Conservation (phyloP, 1,140 invertebrate genomes). For the Aphaenogaster ashmeadi region DNA sequence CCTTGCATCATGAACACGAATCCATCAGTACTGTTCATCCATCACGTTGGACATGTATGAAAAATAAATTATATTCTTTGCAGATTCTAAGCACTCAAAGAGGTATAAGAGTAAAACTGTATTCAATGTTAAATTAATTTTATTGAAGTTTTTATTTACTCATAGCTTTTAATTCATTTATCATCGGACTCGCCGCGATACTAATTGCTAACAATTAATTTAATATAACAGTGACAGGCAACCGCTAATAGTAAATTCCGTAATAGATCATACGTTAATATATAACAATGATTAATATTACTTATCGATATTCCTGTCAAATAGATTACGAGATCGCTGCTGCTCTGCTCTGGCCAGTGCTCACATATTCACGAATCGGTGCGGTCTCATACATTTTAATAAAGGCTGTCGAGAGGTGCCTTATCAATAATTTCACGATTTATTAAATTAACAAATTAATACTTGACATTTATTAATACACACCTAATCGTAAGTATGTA, state of each 20-base stretch:
- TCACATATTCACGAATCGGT: background rate
- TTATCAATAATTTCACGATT: conserved; percentile 18
- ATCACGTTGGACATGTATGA: conserved; percentile 10
- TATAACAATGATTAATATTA: conserved; percentile 38
- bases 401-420: background rate
- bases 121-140: conserved; percentile 1
- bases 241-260: conserved; percentile 9
- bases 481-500: too few species aligned
- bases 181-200: background rate
- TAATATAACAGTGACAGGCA: background rate
- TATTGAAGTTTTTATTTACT: background rate
- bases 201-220: conserved; percentile 38
- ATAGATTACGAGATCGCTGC: conserved; percentile 9
- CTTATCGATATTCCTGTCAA: conserved; percentile 47
- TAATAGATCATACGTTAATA: conserved; percentile 29
- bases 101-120: background rate
- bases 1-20: background rate
- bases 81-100: background rate
- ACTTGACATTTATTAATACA: conserved; percentile 6
- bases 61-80: conserved; percentile 20
- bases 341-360: too few species aligned
- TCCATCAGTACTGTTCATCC: conserved; percentile 14
- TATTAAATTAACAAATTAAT: conserved; percentile 47
- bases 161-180: background rate
- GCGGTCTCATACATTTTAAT: conserved; percentile 52